phyloP scores from a whole-genome alignment of 2,888 invertebrate genomes.

The Melanostoma mellinum region DNA sequence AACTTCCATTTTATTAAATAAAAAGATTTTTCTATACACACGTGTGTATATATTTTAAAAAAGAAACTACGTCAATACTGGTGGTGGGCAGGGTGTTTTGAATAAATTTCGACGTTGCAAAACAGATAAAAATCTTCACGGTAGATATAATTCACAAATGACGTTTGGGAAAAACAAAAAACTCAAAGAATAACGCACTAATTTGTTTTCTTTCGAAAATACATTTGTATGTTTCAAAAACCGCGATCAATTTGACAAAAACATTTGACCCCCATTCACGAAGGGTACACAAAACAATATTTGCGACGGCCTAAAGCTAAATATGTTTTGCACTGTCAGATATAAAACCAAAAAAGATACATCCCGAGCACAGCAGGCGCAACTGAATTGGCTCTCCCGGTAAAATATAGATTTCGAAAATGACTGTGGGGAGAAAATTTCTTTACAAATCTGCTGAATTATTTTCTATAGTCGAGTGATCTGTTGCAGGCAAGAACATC shows the following conservation, averaged over 20 bases:
- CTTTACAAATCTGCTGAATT: conserved; percentile 48
- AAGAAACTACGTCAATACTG: conserved; percentile 27
- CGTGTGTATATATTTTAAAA: not conserved
- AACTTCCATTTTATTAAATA: conserved; percentile 47
- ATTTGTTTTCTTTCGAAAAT: not conserved
- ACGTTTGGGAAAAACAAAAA: conserved; percentile 4
- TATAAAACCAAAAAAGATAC: conserved; percentile 31
- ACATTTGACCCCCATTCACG: conserved; percentile 42
- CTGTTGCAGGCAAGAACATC: conserved; percentile 42
- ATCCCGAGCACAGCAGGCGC: conserved; percentile 23
- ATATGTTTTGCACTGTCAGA: conserved; percentile 62
- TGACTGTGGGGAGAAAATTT: conserved; percentile 32
- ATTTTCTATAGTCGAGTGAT: conserved; percentile 31
- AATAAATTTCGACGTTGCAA: conserved; percentile 29
- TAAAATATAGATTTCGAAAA: conserved; percentile 59
- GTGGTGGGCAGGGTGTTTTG: conserved; percentile 1
- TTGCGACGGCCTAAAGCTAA: conserved; percentile 34
- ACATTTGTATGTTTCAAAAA: not conserved
- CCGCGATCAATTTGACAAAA: too few relatives aligned
- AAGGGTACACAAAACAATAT: conserved; percentile 16
- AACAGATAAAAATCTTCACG: conserved; percentile 35
- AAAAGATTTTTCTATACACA: conserved; percentile 4
- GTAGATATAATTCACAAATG: conserved; percentile 24
- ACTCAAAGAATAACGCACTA: not conserved
- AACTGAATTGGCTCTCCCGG: conserved; percentile 50